Percentiles rank a stretch among this genome's conserved stretches.
Conservation (phyloP, 2,797 vertebrate genomes). For the Hemitrygon akajei region DNA sequence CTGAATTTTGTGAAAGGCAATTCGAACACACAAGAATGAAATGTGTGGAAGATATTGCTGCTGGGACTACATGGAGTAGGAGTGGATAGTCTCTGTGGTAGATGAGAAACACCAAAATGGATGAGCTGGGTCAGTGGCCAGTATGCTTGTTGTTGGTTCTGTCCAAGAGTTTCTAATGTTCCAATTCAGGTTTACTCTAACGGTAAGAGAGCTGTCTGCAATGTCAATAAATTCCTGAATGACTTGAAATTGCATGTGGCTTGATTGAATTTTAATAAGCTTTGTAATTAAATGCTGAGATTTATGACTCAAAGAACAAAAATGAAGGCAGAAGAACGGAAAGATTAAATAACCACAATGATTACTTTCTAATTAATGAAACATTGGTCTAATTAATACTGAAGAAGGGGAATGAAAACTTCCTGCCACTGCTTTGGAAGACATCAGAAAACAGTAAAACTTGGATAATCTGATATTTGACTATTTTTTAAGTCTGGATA, state of each 20-base stretch:
- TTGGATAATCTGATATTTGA: no score
- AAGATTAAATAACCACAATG: conserved; percentile 25
- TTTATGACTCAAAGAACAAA: background rate
- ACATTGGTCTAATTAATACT: background rate
- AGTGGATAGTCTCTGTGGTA: no score
- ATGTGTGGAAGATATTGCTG: background rate
- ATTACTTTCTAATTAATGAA: conserved; percentile 11
- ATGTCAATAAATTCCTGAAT: background rate
- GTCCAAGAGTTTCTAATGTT: background rate
- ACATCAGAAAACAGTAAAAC: background rate
- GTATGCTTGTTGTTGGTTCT: background rate
- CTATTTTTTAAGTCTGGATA: background rate
- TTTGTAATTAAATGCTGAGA: conserved; percentile 26
- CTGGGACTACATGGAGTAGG: background rate
- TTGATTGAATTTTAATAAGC: conserved; percentile 3
- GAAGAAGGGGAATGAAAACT: background rate
- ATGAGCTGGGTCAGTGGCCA: background rate
- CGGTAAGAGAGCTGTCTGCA: background rate
- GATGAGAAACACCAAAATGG: background rate
- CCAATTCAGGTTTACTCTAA: background rate
- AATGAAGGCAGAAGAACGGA: background rate
- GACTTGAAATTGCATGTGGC: conserved; percentile 4
- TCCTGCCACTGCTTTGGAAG: background rate
- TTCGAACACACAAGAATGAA: background rate
- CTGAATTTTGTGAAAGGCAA: no score